Percentiles rank a stretch among this genome's conserved stretches.
Evolutionary conservation across 2,113 vertebrate genomes (phyloP).

Genomic region (Atrichornis clamosus): DNA sequence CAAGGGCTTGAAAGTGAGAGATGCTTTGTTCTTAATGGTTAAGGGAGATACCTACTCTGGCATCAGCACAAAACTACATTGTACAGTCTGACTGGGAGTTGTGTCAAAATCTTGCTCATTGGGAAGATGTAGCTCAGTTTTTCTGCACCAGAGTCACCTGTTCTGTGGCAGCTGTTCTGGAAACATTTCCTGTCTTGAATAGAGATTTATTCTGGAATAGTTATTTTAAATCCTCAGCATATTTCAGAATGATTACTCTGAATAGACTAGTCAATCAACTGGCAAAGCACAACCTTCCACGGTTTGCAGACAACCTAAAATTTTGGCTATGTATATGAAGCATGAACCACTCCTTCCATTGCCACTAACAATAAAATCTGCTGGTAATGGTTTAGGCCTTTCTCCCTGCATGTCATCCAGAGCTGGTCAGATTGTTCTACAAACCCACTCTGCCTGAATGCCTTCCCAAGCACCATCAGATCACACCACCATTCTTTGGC

Average conservation of each 20-base stretch:
- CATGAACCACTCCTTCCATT: background rate
- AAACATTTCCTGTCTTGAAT: background rate
- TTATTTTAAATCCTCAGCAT: background rate
- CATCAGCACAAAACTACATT: background rate
- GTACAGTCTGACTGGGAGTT: background rate
- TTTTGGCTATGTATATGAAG: background rate
- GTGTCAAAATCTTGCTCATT: background rate
- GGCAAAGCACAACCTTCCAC: background rate
- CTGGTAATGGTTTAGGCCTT: background rate
- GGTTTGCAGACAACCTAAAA: background rate
- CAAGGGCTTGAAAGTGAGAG: background rate
- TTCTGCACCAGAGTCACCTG: background rate
- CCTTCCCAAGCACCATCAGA: background rate
- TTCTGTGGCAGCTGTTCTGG: background rate
- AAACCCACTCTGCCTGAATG: background rate
- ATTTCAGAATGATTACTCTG: background rate
- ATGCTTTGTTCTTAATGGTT: background rate
- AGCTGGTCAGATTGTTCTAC: background rate
- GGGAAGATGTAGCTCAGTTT: background rate
- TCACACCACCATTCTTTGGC: fast-evolving
- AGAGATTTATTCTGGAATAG: background rate
- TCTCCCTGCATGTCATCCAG: fast-evolving
- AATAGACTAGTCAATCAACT: background rate
- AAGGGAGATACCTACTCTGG: background rate
- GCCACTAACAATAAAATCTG: background rate